Evolutionary conservation across 2,888 invertebrate species (phyloP).

Genomic region (Epicampocera succincta): DNA sequence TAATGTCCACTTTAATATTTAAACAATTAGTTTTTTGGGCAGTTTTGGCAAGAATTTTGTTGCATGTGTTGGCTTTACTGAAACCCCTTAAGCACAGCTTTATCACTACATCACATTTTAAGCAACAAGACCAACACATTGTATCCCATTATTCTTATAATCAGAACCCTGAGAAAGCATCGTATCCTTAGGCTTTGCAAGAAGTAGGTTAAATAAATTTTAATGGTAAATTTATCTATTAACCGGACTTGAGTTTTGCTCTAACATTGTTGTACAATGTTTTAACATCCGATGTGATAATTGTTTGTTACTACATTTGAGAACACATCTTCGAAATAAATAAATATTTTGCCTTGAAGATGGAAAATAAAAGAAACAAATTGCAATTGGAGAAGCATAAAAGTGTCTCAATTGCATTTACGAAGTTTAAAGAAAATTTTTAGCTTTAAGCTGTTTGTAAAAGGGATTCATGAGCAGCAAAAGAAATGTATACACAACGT

Average conservation of each 20-base stretch:
- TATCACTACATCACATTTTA: neutral
- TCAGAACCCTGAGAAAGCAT: neutral
- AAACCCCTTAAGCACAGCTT: neutral
- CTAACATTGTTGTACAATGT: neutral
- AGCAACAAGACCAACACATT: no score
- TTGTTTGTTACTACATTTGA: slow-evolving; percentile 3
- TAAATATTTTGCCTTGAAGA: neutral
- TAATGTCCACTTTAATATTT: slow-evolving; percentile 51
- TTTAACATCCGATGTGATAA: slow-evolving; percentile 25
- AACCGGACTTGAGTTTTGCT: slow-evolving; percentile 29
- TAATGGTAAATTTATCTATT: slow-evolving; percentile 55
- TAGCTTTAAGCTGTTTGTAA: no score
- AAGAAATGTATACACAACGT: no score
- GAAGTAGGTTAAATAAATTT: slow-evolving; percentile 61
- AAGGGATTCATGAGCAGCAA: no score
- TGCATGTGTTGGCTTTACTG: neutral
- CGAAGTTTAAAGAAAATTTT: no score
- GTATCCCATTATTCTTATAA: slow-evolving; percentile 4
- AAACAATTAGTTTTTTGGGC: slow-evolving; percentile 11
- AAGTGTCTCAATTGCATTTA: neutral
- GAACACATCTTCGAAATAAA: neutral
- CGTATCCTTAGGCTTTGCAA: slow-evolving; percentile 22
- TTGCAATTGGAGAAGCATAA: neutral
- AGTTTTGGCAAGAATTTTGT: neutral
- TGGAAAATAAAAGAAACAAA: neutral